Evolutionary conservation across 92 coral and sea anemone species (phyloP), one percentile per base, ranked within the genome.

Genomic region (Hydrozoanthus gracilis): DNA sequence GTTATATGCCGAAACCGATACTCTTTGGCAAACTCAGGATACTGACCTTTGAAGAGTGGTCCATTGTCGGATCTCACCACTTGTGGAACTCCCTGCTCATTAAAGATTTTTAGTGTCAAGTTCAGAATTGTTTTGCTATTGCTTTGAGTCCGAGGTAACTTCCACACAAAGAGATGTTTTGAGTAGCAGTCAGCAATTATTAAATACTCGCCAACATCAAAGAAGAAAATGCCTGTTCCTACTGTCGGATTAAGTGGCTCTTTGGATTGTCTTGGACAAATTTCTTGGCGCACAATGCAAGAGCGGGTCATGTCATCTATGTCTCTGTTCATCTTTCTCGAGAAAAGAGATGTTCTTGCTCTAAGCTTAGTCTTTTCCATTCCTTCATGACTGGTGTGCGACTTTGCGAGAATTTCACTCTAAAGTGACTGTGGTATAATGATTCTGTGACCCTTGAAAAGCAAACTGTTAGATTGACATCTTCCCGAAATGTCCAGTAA

Each of bases 21-120:
- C 20, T 92, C 91, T 62, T 58, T 13, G 1, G 89, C 79, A 60
- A 92, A 90, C 20, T 69, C 78, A 39, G 76, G 15, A 89, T 82
- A 90, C 8, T 76, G 18, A 4, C 86, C 71, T 70, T 87, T 56
- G 78, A 47, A 89, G 68, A 89, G 92, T 14, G 92, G 92, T 4
- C 95, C 95, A 55, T 92, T 90, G 52, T 86, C 89, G 12, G 87
- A 89, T 68, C 83, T 86, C 54, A 92, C 77, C 11, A 86, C 60
- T 50, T 60, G 47, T 11, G 82, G 88, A 8, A 92, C 69, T 12
- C 92, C 39, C 2, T 27, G 39, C 39, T 27, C 39, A 27, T 2
- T 27, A 2, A 27, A 27, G 2, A 27, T 27, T 91, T 91, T 90
- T 71, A 87, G 88, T 39, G 83, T 60, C 13, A 77, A 15, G 0